Evolutionary conservation across 1,140 invertebrate species (phyloP).

Genomic region (Babylonia areolata): DNA sequence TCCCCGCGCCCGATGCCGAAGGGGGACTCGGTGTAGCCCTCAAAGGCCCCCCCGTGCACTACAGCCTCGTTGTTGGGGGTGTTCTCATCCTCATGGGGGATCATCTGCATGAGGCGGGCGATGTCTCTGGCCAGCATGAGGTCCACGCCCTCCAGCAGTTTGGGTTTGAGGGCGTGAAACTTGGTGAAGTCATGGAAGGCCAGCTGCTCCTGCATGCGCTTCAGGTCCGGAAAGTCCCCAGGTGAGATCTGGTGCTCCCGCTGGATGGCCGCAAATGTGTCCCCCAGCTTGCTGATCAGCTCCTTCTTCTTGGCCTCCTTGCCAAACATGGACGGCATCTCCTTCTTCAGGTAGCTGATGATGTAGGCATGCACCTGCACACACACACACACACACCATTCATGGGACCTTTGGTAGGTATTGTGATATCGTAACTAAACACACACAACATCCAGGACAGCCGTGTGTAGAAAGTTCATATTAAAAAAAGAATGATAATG

Average conservation of each 20-base stretch:
- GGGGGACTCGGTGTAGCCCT: conserved; percentile 90
- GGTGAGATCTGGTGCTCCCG: conserved; percentile 92
- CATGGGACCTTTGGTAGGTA: too few relatives aligned
- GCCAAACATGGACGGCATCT: conserved; percentile 97
- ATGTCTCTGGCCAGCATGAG: conserved; percentile 98
- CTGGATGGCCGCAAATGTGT: conserved; percentile 90
- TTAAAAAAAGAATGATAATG: too few relatives aligned
- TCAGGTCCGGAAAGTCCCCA: conserved; percentile 97
- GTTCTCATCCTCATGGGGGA: conserved; percentile 88
- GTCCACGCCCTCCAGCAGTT: conserved; percentile 95
- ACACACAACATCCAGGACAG: too few relatives aligned
- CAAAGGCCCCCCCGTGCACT: conserved; percentile 82
- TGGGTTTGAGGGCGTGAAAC: conserved; percentile 94
- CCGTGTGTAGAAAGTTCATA: too few relatives aligned
- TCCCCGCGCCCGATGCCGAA: conserved; percentile 98
- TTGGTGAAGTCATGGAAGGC: conserved; percentile 96
- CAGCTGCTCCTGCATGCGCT: conserved; percentile 91
- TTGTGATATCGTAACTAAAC: too few relatives aligned
- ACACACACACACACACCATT: not conserved
- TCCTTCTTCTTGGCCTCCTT: conserved; percentile 98
- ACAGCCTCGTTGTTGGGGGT: conserved; percentile 36
- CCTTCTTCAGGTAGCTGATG: conserved; percentile 93
- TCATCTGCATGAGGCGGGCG: conserved; percentile 94
- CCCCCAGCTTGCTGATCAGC: conserved; percentile 93
- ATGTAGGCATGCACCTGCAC: conserved; percentile 95